phyloP scores from a whole-genome alignment of 2,797 vertebrate species.

The Capromys pilorides region DNA sequence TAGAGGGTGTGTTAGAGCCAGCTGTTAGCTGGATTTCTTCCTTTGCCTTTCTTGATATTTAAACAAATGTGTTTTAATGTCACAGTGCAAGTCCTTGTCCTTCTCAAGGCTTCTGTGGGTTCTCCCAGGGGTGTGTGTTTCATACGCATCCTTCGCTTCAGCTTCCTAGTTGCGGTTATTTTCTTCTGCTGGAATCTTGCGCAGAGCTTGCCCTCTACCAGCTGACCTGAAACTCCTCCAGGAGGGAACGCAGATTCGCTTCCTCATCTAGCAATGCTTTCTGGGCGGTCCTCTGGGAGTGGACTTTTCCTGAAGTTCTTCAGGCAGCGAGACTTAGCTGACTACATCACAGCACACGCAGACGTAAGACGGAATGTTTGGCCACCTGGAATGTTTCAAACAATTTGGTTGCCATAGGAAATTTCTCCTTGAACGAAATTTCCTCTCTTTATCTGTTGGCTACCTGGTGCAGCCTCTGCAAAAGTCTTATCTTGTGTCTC shows the following conservation, averaged over 20 bases:
- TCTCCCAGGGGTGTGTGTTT: not conserved
- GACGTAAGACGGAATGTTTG: not conserved
- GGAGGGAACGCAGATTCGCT: fast-evolving
- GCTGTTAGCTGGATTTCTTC: not conserved
- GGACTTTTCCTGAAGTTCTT: not conserved
- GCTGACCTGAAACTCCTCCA: not conserved
- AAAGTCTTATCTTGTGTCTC: not conserved
- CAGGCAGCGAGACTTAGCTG: too few relatives aligned
- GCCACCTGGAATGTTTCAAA: not conserved
- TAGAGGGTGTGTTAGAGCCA: not conserved
- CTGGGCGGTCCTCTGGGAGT: not conserved
- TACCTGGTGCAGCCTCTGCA: not conserved
- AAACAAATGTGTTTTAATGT: not conserved
- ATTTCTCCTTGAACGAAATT: not conserved
- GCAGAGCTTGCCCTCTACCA: not conserved
- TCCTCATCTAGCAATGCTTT: not conserved
- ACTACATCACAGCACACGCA: not conserved
- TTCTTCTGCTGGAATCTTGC: not conserved
- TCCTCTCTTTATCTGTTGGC: not conserved
- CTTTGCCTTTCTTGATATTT: not conserved
- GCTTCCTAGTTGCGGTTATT: not conserved
- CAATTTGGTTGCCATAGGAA: not conserved
- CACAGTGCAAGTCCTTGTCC: not conserved
- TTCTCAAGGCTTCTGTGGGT: not conserved
- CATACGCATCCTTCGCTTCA: not conserved